phyloP scores from a whole-genome alignment of 1,140 invertebrate species.

The Latrodectus geometricus region DNA sequence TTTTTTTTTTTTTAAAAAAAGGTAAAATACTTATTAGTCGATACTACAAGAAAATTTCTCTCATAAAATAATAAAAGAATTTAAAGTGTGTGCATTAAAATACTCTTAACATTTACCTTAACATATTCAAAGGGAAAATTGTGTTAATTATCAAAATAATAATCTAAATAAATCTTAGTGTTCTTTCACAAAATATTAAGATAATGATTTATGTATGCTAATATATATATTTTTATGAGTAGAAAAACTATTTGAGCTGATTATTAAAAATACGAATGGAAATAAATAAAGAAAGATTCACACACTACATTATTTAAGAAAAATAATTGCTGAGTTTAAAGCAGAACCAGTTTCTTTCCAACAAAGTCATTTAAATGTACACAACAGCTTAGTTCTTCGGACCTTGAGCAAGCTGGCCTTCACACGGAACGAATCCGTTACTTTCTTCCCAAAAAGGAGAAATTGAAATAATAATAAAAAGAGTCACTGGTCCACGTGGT shows the following conservation, averaged over 20 bases:
- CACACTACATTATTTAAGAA: neutral
- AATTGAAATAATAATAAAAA: neutral
- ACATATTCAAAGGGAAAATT: no score
- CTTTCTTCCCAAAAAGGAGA: slow-evolving; percentile 3
- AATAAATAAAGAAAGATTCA: neutral
- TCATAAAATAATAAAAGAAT: no score
- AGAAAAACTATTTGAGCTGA: neutral
- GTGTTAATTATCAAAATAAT: no score
- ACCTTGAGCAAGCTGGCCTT: slow-evolving; percentile 41
- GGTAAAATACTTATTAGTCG: no score
- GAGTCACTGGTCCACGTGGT: slow-evolving; percentile 26
- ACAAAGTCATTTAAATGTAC: neutral
- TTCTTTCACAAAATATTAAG: no score
- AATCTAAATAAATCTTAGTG: no score
- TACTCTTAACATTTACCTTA: no score
- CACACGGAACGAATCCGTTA: slow-evolving; percentile 42
- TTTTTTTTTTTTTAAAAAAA: no score
- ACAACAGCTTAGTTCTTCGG: neutral
- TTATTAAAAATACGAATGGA: neutral
- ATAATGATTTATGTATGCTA: no score
- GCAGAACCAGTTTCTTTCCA: neutral
- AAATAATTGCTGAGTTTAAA: neutral
- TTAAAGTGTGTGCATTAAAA: no score
- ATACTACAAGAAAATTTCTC: no score
- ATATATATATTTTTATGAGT: neutral